Evolutionary conservation across 1,140 invertebrate species (phyloP), one percentile per base, ranked within the genome.

Genomic region (Ectropis grisescens): DNA sequence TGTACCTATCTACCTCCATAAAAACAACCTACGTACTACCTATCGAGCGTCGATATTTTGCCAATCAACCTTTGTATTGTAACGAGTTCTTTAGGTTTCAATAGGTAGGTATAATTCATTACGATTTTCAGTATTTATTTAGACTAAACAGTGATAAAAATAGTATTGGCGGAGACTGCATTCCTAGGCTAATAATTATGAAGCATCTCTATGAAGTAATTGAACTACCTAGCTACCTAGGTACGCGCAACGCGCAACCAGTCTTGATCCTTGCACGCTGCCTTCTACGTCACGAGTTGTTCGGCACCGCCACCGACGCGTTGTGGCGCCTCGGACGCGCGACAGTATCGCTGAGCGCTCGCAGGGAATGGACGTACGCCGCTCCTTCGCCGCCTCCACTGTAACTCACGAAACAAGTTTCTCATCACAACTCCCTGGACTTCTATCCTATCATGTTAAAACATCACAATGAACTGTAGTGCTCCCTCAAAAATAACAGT

Each of bases 401-500:
- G 46, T 25, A 35, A 45, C 41, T 45, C 38, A 64, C 75, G 75
- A 69, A 76, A 78, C 61, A 79, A 75, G 70, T 79, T 79, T 67
- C 39, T 40, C 41, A 47, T 26, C 47, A 35, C 36, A 22, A 28
- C 30, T 29, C 27, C 30, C 15, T 12, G 13, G 13, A 32, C 55
- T 58, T 48, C 29, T 44, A 29, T 29, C 24, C 27, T 42, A 40
- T 46, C 39, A 43, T 30, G 33, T 19, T 29, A 39, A 46, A 38
- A 41, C 11, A 55, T 47, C 53, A 64, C 27, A 24, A 69, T 69
- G 64, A 48, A 65, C 59, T 59, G 40, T 40, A 39, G 43, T 54
- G 47, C 37, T 42, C 35, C 26, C 24, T 10, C 33, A 16, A 50
- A 58, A 44, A 52, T 34, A 54, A 47, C 44, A 33, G 33, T 54